A percentile compares a stretch with the other conserved stretches of the same genome.
phyloP scores from a whole-genome alignment of 1,140 invertebrate species.

The Onthophagus taurus region DNA sequence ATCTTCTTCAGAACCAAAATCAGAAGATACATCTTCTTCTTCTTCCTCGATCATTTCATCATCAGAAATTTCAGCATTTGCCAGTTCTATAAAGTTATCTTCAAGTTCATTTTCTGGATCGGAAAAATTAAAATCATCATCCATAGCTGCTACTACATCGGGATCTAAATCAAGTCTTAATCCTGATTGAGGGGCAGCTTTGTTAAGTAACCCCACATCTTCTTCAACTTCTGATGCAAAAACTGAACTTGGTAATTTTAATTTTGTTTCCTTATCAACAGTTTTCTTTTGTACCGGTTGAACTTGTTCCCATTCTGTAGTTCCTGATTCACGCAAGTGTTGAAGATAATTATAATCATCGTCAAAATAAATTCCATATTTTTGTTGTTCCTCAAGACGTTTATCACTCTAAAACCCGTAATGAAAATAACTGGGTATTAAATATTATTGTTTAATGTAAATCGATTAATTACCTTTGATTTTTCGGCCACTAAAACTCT shows the following conservation, averaged over 20 bases:
- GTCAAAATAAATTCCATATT: conserved; percentile 92
- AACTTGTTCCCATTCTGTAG: conserved; percentile 33
- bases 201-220: conserved; percentile 79
- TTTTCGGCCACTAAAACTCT: conserved; percentile 61
- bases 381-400: conserved; percentile 66
- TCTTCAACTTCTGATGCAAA: conserved; percentile 86
- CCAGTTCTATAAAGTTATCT: conserved; percentile 81
- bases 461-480: conserved; percentile 10
- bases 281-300: conserved; percentile 26
- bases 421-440: conserved; percentile 2
- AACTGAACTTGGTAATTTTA: conserved; percentile 78
- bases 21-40: conserved; percentile 36
- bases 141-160: conserved; percentile 85
- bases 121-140: conserved; percentile 83
- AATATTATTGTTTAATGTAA: conserved; percentile 1
- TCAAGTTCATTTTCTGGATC: conserved; percentile 78
- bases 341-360: conserved; percentile 95
- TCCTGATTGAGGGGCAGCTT: conserved; percentile 69
- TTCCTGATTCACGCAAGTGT: conserved; percentile 60
- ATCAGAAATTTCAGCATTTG: conserved; percentile 50
- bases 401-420: conserved; percentile 19
- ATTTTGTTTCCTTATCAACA: conserved; percentile 36
- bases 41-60: conserved; percentile 28
- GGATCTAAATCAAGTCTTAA: conserved; percentile 79
- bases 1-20: conserved; percentile 42